Percentiles rank a stretch among this genome's conserved stretches.
These are phyloP conservation scores for Aphelocoma coerulescens DNA, from an alignment of 2,113 vertebrate species.

Conservation along the genomic window DNA sequence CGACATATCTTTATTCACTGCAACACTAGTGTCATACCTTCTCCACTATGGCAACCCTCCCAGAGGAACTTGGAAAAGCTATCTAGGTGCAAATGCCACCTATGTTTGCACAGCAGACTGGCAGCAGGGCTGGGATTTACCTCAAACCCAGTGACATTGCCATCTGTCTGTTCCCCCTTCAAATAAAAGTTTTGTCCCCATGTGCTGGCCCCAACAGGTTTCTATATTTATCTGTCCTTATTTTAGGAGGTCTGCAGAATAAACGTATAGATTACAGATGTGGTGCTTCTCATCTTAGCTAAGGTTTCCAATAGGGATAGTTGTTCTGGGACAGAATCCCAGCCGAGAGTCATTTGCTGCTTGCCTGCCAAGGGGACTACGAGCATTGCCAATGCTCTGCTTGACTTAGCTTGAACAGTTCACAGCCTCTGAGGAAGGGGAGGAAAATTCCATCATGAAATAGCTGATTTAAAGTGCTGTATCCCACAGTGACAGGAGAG, in stretches of 20 bases:
- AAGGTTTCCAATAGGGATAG: slow-evolving; percentile 29
- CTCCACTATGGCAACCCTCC: background rate
- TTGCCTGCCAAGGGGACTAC: slow-evolving; percentile 1
- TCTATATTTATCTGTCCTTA: slow-evolving; percentile 56
- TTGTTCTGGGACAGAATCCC: slow-evolving; percentile 54
- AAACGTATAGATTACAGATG: slow-evolving; percentile 41
- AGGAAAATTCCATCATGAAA: slow-evolving; percentile 50
- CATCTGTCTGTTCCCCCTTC: background rate
- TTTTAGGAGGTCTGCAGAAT: slow-evolving; percentile 39
- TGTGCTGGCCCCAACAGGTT: background rate
- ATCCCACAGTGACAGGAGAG: background rate
- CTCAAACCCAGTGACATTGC: background rate
- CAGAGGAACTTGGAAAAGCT: background rate
- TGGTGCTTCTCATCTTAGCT: slow-evolving; percentile 39
- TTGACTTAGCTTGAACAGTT: slow-evolving; percentile 54
- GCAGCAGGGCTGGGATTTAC: background rate
- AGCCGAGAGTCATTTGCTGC: slow-evolving; percentile 25
- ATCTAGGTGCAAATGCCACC: background rate
- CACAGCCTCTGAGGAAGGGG: slow-evolving; percentile 37
- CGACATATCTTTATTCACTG: background rate
- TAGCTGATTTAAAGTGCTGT: slow-evolving; percentile 32
- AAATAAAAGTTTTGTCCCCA: background rate
- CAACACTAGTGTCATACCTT: background rate
- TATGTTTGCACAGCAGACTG: background rate
- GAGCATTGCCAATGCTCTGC: slow-evolving; percentile 30